Conservation (phyloP, 2,113 vertebrate genomes). For the Oenanthe melanoleuca region DNA sequence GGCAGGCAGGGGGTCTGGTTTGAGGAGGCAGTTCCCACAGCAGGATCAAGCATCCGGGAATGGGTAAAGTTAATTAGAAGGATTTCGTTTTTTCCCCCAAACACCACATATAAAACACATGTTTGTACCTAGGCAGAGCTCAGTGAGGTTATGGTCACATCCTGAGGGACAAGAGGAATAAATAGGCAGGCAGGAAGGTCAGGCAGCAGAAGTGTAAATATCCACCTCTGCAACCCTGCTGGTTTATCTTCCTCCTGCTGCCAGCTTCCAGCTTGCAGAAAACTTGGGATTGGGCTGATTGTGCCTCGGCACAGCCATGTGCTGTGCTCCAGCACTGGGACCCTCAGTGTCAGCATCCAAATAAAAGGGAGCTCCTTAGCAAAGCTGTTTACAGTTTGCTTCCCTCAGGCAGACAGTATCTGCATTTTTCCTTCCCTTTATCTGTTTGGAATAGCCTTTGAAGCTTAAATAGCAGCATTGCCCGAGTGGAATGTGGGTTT, state of each 20-base stretch:
- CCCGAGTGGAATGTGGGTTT: neutral
- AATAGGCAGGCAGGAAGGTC: slow-evolving; percentile 9
- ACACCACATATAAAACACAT: neutral
- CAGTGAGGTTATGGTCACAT: neutral
- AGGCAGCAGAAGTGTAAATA: slow-evolving; percentile 35
- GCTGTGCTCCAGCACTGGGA: neutral
- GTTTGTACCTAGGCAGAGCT: neutral
- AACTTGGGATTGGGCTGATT: neutral
- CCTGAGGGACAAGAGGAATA: slow-evolving; percentile 30
- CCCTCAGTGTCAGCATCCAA: neutral
- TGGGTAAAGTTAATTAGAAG: neutral
- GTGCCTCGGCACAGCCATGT: rapidly evolving
- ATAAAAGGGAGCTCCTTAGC: neutral
- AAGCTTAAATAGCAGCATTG: slow-evolving; percentile 25
- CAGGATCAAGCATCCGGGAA: neutral
- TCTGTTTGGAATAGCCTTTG: slow-evolving; percentile 39
- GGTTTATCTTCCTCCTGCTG: neutral
- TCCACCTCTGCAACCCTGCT: neutral
- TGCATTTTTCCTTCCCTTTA: slow-evolving; percentile 11
- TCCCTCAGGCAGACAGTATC: slow-evolving; percentile 23
- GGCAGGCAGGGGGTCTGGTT: neutral
- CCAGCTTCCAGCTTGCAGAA: neutral
- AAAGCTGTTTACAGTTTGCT: slow-evolving; percentile 22
- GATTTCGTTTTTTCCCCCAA: neutral
- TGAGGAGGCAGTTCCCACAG: neutral